Conservation (phyloP, 1,140 invertebrate genomes). For the Drosophila nannoptera region DNA sequence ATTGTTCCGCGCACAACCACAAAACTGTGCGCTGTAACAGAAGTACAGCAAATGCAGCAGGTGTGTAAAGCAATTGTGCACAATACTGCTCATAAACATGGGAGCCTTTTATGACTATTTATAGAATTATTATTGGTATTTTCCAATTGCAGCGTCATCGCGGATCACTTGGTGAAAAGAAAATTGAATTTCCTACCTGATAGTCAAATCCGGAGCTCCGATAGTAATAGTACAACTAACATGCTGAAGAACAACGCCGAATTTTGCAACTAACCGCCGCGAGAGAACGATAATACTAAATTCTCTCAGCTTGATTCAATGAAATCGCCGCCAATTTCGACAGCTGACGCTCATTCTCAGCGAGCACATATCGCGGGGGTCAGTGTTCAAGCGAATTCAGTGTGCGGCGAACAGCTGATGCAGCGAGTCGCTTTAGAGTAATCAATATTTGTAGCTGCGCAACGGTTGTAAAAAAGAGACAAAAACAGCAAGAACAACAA, state of each 20-base stretch:
- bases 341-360: not conserved
- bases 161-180: too few relatives aligned
- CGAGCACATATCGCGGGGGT: conserved; percentile 7
- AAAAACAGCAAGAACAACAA: not conserved
- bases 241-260: not conserved
- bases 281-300: not conserved
- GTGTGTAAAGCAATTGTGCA: not conserved
- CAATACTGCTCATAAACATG: not conserved
- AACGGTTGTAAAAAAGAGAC: not conserved
- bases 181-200: too few relatives aligned
- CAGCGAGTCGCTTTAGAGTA: not conserved
- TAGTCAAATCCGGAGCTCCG: too few relatives aligned
- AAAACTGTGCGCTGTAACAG: not conserved
- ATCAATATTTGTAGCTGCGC: not conserved
- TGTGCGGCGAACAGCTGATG: conserved; percentile 17
- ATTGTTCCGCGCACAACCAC: conserved; percentile 13
- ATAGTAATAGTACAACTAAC: too few relatives aligned
- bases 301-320: conserved; percentile 8
- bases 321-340: conserved; percentile 1
- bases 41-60: not conserved
- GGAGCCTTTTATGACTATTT: not conserved
- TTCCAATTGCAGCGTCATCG: not conserved
- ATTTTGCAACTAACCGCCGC: not conserved
- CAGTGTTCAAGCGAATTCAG: conserved; percentile 26
- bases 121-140: not conserved